A percentile compares a stretch with the other conserved stretches of the same genome.
These are phyloP conservation scores for Oreochromis mossambicus DNA, from an alignment of 2,797 vertebrate species.

Conservation along the genomic window DNA sequence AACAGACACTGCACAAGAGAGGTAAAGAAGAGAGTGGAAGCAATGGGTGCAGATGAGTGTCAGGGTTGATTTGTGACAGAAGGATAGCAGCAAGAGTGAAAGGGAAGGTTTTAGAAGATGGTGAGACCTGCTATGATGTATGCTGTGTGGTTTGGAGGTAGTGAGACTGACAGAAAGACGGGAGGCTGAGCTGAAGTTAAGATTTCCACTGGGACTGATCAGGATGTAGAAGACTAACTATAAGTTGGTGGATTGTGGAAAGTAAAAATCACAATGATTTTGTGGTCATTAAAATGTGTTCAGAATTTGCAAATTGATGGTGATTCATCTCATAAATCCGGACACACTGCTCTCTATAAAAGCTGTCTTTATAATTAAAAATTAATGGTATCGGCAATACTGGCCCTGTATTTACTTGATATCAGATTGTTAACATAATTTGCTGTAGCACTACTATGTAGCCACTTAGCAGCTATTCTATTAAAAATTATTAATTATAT, in stretches of 20 bases:
- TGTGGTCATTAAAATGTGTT: neutral
- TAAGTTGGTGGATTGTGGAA: neutral
- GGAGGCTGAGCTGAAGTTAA: neutral
- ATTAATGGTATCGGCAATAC: fast-evolving
- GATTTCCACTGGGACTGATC: neutral
- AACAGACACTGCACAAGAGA: fast-evolving
- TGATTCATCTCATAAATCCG: neutral
- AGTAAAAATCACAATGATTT: neutral
- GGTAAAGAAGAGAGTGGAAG: neutral
- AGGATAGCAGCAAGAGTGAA: neutral
- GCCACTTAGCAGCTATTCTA: neutral
- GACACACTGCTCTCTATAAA: fast-evolving
- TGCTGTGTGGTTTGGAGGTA: neutral
- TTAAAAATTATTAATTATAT: neutral
- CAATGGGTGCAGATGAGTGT: neutral
- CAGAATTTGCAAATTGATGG: neutral
- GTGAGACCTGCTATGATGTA: neutral
- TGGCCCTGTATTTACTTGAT: neutral
- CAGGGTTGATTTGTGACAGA: neutral
- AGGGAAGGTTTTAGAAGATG: neutral
- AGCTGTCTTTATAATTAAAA: neutral
- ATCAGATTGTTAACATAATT: neutral
- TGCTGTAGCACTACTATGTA: neutral
- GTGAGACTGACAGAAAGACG: neutral
- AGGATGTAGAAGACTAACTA: neutral